Percentiles rank a stretch among this genome's conserved stretches.
phyloP scores from a whole-genome alignment of 2,888 invertebrate genomes.

The Erebia ligea region DNA sequence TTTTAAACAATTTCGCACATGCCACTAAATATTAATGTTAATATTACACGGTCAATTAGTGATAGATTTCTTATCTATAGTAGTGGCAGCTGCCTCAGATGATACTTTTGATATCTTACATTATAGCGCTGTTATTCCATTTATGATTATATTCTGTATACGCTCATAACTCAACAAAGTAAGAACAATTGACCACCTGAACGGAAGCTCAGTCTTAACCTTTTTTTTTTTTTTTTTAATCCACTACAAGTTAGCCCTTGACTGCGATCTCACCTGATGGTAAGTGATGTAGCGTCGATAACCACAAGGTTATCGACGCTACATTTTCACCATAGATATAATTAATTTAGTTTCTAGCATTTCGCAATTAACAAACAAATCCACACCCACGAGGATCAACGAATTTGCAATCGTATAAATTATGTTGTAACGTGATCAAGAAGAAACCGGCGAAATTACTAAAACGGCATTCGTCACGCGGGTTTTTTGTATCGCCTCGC shows the following conservation, averaged over 20 bases:
- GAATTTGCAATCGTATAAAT: conserved; percentile 43
- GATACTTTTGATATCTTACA: conserved; percentile 35
- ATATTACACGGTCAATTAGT: conserved; percentile 11
- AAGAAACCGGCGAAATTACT: conserved; percentile 41
- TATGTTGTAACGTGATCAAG: conserved; percentile 38
- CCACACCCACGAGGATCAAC: conserved; percentile 34
- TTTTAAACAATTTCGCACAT: conserved; percentile 23
- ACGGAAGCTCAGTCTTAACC: too few relatives aligned
- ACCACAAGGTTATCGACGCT: too few relatives aligned
- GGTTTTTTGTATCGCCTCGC: conserved; percentile 40
- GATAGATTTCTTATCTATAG: conserved; percentile 46
- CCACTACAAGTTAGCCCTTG: too few relatives aligned
- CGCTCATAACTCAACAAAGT: too few relatives aligned
- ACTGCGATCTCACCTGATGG: too few relatives aligned
- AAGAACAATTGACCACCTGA: too few relatives aligned
- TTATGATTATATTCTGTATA: too few relatives aligned
- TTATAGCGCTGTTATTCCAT: too few relatives aligned
- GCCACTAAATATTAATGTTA: too few relatives aligned
- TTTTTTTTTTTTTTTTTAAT: too few relatives aligned
- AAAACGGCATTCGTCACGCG: conserved; percentile 42
- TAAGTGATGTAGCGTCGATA: too few relatives aligned
- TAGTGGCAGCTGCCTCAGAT: conserved; percentile 48
- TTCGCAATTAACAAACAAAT: conserved; percentile 28
- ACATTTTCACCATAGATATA: conserved; percentile 2
- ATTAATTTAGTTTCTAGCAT: conserved; percentile 8